These are phyloP conservation scores for Tympanoctomys barrerae DNA, from an alignment of 2,797 vertebrate species.

Conservation along the genomic window DNA sequence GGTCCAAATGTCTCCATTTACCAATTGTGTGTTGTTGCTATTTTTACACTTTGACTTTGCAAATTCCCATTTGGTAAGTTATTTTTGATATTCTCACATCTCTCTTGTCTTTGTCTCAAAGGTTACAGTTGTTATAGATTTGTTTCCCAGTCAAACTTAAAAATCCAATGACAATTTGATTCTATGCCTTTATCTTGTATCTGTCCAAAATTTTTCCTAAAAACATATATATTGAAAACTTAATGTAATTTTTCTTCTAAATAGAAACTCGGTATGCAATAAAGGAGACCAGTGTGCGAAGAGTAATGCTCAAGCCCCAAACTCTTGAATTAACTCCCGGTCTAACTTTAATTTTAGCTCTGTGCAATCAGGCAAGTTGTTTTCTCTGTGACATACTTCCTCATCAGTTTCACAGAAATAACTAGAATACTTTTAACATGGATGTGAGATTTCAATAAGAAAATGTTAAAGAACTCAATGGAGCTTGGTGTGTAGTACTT, in stretches of 20 bases:
- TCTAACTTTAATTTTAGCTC: not conserved
- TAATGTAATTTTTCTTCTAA: not conserved
- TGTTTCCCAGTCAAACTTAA: not conserved
- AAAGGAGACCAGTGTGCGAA: not conserved
- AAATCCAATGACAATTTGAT: not conserved
- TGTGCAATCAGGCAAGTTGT: not conserved
- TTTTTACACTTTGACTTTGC: not conserved
- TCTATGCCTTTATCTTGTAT: not conserved
- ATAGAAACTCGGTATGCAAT: not conserved
- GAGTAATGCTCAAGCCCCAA: not conserved
- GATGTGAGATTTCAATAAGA: not conserved
- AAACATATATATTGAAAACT: not conserved
- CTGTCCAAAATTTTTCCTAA: not conserved
- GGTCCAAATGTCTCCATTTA: not conserved
- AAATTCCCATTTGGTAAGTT: conserved; percentile 46
- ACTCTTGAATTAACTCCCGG: not conserved
- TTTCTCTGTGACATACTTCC: not conserved
- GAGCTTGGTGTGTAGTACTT: not conserved
- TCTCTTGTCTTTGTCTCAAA: not conserved
- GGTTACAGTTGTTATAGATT: not conserved
- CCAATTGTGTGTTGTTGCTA: not conserved
- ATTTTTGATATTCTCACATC: conserved; percentile 4
- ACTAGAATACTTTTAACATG: not conserved
- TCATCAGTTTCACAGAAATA: not conserved
- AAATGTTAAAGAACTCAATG: not conserved